Evolutionary conservation across 92 coral and sea anemone species (phyloP).

Genomic region (Porites cylindrica): DNA sequence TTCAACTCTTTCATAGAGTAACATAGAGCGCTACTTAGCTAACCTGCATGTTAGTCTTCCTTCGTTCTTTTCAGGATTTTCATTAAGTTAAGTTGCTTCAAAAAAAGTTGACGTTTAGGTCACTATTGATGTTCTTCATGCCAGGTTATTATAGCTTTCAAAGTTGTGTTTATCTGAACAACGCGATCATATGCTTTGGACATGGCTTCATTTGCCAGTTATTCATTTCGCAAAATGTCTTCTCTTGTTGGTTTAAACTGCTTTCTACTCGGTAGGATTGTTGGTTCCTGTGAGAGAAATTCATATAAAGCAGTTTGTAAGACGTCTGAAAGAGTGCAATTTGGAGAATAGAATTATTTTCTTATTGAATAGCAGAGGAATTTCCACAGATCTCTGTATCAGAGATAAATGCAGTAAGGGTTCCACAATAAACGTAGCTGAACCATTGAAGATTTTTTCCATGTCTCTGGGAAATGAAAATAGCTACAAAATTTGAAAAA

Average conservation of each 20-base stretch:
- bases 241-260: conserved; percentile 30
- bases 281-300: background rate
- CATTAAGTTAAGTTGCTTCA: background rate
- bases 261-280: background rate
- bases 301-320: background rate
- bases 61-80: background rate
- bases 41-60: background rate
- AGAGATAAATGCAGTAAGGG: too few species aligned
- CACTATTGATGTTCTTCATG: conserved; percentile 22
- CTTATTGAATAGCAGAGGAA: too few species aligned
- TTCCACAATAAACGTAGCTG: too few species aligned
- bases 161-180: conserved; percentile 17
- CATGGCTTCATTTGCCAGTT: conserved; percentile 1
- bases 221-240: conserved; percentile 8
- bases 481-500: too few species aligned
- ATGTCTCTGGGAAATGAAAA: too few species aligned
- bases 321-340: too few species aligned
- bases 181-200: conserved; percentile 21
- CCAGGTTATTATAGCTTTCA: conserved; percentile 29
- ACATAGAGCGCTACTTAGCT: too few species aligned
- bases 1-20: too few species aligned
- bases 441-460: too few species aligned
- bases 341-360: too few species aligned
- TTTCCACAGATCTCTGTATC: too few species aligned
- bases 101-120: background rate